Evolutionary conservation across 2,113 vertebrate species (phyloP).

Genomic region (Bos indicus): DNA sequence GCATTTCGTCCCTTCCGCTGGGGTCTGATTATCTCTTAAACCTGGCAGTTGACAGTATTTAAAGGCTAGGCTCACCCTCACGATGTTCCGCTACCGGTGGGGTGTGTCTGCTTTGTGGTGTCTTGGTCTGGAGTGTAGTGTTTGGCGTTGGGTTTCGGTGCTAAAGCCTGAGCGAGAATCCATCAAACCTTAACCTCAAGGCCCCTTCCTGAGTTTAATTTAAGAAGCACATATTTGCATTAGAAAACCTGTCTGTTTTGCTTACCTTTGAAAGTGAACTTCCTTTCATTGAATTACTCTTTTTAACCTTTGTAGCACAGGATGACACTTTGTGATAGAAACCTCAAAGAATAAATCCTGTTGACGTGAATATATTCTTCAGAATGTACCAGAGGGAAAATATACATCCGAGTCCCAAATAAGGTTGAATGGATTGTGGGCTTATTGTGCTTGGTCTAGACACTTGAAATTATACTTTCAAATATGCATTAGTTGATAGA

Average conservation of each 20-base stretch:
- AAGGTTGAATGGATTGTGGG: background rate
- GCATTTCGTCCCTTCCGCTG: background rate
- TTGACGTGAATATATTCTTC: background rate
- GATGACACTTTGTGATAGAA: conserved; percentile 13
- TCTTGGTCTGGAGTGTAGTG: background rate
- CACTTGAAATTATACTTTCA: background rate
- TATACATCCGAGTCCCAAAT: background rate
- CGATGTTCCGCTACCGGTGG: background rate
- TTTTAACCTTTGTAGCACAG: conserved; percentile 13
- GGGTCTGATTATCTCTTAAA: background rate
- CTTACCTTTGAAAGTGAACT: conserved; percentile 8
- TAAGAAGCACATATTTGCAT: background rate
- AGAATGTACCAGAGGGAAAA: background rate
- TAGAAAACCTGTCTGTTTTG: conserved; percentile 23
- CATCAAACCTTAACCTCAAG: background rate
- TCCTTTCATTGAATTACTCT: conserved; percentile 28
- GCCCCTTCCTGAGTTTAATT: background rate
- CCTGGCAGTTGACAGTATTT: background rate
- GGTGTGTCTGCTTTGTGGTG: background rate
- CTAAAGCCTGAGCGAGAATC: background rate
- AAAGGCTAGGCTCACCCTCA: background rate
- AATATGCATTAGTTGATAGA: background rate
- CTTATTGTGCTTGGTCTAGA: background rate
- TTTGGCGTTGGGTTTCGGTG: background rate
- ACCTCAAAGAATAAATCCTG: background rate